Evolutionary conservation across 2,888 invertebrate genomes (phyloP).

Genomic region (Latheticus oryzae): DNA sequence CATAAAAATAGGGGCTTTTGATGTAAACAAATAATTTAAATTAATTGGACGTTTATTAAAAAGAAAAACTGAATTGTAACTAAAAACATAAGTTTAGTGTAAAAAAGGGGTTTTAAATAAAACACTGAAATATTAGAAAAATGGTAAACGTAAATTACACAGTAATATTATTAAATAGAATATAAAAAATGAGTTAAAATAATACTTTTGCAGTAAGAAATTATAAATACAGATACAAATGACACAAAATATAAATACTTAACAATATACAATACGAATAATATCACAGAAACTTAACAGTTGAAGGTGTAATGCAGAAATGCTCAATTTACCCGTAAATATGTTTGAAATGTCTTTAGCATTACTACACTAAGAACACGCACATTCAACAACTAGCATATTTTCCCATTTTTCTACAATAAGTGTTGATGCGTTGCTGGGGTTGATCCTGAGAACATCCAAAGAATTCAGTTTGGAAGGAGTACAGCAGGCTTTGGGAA

Average conservation of each 20-base stretch:
- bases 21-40: too few relatives aligned
- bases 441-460: slow-evolving; percentile 75
- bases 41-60: too few relatives aligned
- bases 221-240: slow-evolving; percentile 35
- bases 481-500: slow-evolving; percentile 76
- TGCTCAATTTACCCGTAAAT: slow-evolving; percentile 60
- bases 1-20: too few relatives aligned
- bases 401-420: slow-evolving; percentile 77
- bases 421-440: slow-evolving; percentile 71
- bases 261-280: slow-evolving; percentile 42
- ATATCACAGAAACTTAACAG: slow-evolving; percentile 53
- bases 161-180: slow-evolving; percentile 38
- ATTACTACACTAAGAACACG: slow-evolving; percentile 70
- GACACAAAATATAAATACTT: slow-evolving; percentile 35
- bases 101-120: slow-evolving; percentile 13
- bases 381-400: slow-evolving; percentile 78
- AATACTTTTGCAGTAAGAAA: slow-evolving; percentile 45
- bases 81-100: too few relatives aligned
- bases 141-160: slow-evolving; percentile 34
- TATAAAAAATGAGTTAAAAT: slow-evolving; percentile 47
- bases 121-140: slow-evolving; percentile 16
- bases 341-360: slow-evolving; percentile 48
- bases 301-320: slow-evolving; percentile 49
- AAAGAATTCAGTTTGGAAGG: slow-evolving; percentile 75
- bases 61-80: too few relatives aligned